Base-by-base conservation (phyloP, 2,797 vertebrate species). In the Anisognathus igniventris region DNA sequence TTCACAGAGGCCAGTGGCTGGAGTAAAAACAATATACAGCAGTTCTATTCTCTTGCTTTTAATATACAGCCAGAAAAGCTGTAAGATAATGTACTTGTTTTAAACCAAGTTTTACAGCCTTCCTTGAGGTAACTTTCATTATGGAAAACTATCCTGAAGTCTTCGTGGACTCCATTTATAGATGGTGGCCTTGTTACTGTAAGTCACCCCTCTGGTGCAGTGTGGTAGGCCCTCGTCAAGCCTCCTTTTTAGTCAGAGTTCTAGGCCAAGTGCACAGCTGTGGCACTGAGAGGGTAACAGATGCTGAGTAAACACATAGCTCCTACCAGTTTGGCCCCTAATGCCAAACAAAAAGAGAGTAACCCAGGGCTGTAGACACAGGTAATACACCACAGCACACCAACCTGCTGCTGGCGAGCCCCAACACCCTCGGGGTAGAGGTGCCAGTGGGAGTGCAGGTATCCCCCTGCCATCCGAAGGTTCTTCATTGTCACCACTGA, bases 381-480 rank as follows among this genome's bases (percentile, higher is more conserved):
- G 45, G 54, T 56, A 66, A 14, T 9, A 14, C 25, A 21, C 8
- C 9, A 12, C 39, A 60, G 37, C 33, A 91, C 98, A 91, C 98
- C 93, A 40, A 99, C 99, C 99, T 99, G 99, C 96, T 99, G 99
- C 96, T 99, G 99, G 39, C 97, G 98, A 12, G 99, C 98, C 7
- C 99, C 99, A 3, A 98, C 70, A 2, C 99, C 99, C 91, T 99
- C 99, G 0, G 99, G 99, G 93, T 99, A 99, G 40, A 99, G 97
- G 92, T 99, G 99, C 98, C 99, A 98, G 81, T 99, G 99, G 21
- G 99, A 99, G 95, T 99, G 99, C 81, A 99, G 98, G 95, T 99
- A 99, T 48, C 99, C 99, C 27, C 99, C 98, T 31, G 99, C 99
- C 93, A 99, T 99, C 28, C 98, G 98, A 64, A 99, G 98, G 96